Base-by-base conservation (phyloP, 2,797 vertebrate genomes). In the Dendrocincla fuliginosa region DNA sequence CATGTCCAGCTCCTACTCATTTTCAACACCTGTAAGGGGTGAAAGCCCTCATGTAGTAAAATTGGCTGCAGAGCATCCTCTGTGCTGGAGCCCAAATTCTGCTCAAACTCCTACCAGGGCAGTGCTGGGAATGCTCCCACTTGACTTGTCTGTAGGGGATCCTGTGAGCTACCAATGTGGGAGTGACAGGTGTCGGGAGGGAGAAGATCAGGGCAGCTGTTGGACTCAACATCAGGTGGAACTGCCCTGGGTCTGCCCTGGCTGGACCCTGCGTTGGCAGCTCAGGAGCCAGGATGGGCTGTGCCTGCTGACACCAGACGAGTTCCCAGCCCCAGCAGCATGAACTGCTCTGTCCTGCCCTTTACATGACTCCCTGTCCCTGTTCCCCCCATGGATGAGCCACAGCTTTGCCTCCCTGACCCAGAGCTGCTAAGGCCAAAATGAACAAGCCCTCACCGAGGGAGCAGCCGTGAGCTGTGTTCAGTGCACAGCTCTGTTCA, bases 401-500 rank as follows among this genome's bases (percentile, higher is more conserved):
- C 6, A 0, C 65, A 65, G 90, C 71, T 86, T 68, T 52, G 25
- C 63, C 74, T 82, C 56, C 59, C 74, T 94, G 92, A 74, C 91
- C 95, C 16, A 16, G 39, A 70, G 64, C 68, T 78, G 37, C 39
- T 50, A 3, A 10, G 87, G 94, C 97, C 97, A 97, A 96, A 93
- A 94, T 4, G 95, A 97, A 97, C 95, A 97, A 90, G 90, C 94
- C 78, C 94, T 96, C 95, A 86, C 71, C 2, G 5, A 88, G 82
- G 91, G 89, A 70, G 83, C 22, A 95, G 91, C 90, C 81, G 11
- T 75, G 89, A 95, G 88, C 88, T 53, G 46, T 82, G 75, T 75
- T 70, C 83, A 75, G 91, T 25, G n/a, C 80, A 76, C 73, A 96
- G 93, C 88, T 96, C 96, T 83, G 87, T 49, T 42, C 32, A 88